phyloP scores from a whole-genome alignment of 92 coral and sea anemone species.

The Parazoanthus atlanticus region DNA sequence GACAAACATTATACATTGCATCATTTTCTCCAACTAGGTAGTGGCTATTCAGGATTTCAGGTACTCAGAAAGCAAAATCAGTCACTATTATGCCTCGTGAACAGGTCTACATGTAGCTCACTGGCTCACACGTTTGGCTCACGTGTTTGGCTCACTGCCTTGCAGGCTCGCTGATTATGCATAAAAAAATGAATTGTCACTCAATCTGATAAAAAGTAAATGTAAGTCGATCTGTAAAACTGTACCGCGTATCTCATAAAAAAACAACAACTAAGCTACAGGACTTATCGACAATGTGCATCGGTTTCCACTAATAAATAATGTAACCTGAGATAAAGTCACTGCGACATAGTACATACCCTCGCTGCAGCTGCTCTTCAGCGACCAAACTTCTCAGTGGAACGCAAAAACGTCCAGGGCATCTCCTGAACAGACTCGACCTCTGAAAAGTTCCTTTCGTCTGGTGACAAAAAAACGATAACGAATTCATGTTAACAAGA shows the following conservation, averaged over 20 bases:
- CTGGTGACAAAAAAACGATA: constrained; percentile 33
- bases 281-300: neutral
- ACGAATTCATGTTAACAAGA: neutral
- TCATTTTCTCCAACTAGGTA: too few relatives aligned
- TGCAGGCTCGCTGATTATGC: too few relatives aligned
- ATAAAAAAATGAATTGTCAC: too few relatives aligned
- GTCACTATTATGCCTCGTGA: too few relatives aligned
- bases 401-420: constrained; percentile 70
- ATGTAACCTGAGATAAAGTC: neutral
- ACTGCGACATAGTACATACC: constrained; percentile 46
- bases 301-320: neutral
- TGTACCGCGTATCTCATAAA: neutral
- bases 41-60: too few relatives aligned
- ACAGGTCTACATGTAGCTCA: too few relatives aligned
- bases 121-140: too few relatives aligned
- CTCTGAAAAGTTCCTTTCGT: constrained; percentile 53
- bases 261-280: neutral
- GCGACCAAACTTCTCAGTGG: constrained; percentile 62
- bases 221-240: too few relatives aligned
- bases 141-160: too few relatives aligned
- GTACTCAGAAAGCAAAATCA: too few relatives aligned
- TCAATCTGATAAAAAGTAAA: neutral
- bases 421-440: constrained; percentile 39
- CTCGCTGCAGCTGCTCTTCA: constrained; percentile 58
- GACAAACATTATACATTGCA: too few relatives aligned